A percentile compares a stretch with the other conserved stretches of the same genome.
Conservation (phyloP, 1,140 invertebrate genomes). For the Eciton burchellii region DNA sequence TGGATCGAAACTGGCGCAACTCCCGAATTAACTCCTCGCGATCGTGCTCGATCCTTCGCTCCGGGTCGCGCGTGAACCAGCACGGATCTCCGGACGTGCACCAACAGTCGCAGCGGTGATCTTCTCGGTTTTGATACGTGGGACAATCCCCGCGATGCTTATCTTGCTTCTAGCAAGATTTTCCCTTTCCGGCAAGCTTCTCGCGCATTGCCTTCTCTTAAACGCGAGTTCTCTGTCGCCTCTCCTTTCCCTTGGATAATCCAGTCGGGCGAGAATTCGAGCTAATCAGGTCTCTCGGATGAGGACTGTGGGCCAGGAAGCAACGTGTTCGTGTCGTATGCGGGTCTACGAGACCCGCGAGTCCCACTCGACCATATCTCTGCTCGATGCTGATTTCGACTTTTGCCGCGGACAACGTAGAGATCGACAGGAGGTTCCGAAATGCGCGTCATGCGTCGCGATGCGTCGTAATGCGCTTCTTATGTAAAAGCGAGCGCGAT, state of each 20-base stretch:
- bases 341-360: slow-evolving; percentile 3
- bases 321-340: background rate
- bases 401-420: background rate
- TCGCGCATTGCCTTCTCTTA: background rate
- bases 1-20: slow-evolving; percentile 26
- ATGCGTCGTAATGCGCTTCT: slow-evolving; percentile 27
- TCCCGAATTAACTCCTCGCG: slow-evolving; percentile 45
- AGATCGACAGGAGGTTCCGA: slow-evolving; percentile 7
- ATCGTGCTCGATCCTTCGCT: background rate
- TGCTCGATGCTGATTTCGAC: background rate
- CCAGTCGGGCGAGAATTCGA: background rate
- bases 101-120: too few species aligned
- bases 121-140: background rate
- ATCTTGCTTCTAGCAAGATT: background rate
- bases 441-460: background rate
- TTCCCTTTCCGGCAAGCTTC: background rate
- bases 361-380: background rate
- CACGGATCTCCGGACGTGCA: slow-evolving; percentile 34
- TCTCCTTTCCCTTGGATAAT: background rate
- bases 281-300: background rate
- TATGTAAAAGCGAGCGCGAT: slow-evolving; percentile 55
- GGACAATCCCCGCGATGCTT: background rate
- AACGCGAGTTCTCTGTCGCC: background rate
- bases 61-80: background rate
- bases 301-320: background rate